Evolutionary conservation across 2,888 invertebrate genomes (phyloP), one percentile per base, ranked within the genome.

Genomic region (Lasioglossum marginatum): DNA sequence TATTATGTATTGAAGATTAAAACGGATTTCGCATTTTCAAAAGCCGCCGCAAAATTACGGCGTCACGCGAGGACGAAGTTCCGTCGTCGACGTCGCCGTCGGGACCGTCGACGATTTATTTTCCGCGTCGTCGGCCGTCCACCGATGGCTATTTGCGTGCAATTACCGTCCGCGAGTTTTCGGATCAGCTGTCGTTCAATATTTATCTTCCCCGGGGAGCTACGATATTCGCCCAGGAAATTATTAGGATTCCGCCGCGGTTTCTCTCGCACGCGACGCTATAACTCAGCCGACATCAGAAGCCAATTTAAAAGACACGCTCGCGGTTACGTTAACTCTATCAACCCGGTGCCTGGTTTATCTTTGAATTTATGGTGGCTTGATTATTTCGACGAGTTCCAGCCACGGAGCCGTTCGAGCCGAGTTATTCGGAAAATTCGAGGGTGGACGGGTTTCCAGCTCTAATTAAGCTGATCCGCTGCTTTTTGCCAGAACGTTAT

Each of bases 131-230:
- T 19, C 66, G 66, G 19, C 2, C 19, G 66, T 66, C 66, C 66
- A 66, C 34, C 34, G 31, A 8, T 66, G 66, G 31, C 6, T 66
- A 34, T 66, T 66, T 66, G 66, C 31, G 66, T 66, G 66, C 66
- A 66, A 66, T 66, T 66, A 66, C 34, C 66, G 66, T 1, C 60
- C 31, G 34, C 16, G 10, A 66, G 66, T 19, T 31, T 48, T 70
- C 34, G 68, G 37, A 68, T 68, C 68, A 68, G 37, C 68, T 37
- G 40, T 68, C 68, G 68, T 37, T 37, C 68, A 68, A 68, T 68
- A 68, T 68, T 68, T 68, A 68, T 68, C 37, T 68, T 68, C n/a
- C 4, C n/a, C 23, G 4, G 68, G n/a, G 37, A 68, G n/a, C 37
- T 68, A 37, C 40, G 68, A 40, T n/a, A 12, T 37, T 68, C 68